Evolutionary conservation across 2,797 vertebrate species (phyloP).

Genomic region (Benthosema pterotum): DNA sequence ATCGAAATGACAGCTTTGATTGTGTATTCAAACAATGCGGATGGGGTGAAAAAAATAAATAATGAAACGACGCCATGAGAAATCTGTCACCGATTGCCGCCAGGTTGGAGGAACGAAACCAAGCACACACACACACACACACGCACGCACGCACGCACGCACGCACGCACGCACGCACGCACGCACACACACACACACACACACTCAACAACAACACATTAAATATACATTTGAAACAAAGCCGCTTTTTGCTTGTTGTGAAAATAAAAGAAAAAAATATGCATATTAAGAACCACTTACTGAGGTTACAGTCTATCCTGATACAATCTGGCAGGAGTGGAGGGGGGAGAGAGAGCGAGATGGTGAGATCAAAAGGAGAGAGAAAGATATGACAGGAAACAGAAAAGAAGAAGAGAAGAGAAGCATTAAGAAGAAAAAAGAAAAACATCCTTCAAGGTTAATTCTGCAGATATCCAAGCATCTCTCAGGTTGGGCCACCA

Average conservation of each 20-base stretch:
- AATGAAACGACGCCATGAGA: neutral
- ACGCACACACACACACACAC: no score
- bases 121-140: no score
- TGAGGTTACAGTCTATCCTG: constrained; percentile 97
- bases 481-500: constrained; percentile 84
- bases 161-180: no score
- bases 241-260: constrained; percentile 48
- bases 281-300: constrained; percentile 87
- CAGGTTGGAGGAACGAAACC: constrained; percentile 15
- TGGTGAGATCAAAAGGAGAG: constrained; percentile 80
- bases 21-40: neutral
- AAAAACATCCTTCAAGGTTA: constrained; percentile 95
- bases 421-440: constrained; percentile 80
- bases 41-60: neutral
- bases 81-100: constrained; percentile 24
- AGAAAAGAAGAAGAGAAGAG: constrained; percentile 73
- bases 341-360: constrained; percentile 85
- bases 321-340: constrained; percentile 98
- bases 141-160: no score
- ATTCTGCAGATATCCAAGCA: constrained; percentile 88
- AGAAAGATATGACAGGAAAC: constrained; percentile 47
- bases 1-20: constrained; percentile 1
- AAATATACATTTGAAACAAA: constrained; percentile 62
- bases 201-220: constrained; percentile 40
- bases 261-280: constrained; percentile 47